Evolutionary conservation across 2,888 invertebrate genomes (phyloP), one percentile per base, ranked within the genome.

Genomic region (Perizoma flavofasciatum): DNA sequence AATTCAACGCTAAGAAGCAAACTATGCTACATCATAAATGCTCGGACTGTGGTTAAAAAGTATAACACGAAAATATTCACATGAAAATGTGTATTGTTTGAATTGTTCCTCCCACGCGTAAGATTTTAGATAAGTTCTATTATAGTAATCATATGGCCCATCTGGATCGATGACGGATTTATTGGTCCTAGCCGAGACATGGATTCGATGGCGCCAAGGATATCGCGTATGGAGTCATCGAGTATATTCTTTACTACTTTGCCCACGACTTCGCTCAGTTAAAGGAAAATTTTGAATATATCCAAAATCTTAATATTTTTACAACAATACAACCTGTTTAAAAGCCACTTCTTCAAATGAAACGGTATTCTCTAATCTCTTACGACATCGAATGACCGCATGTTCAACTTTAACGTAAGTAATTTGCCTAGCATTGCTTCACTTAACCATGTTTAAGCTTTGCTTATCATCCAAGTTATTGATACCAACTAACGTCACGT

Each of bases 71-170:
- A 54, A 54, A 50, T 39, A 54, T 49, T 48, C 52, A 59, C 56
- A 54, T 61, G 46, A 47, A 51, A 50, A 43, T 49, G 43, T 54
- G 73, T 69, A 80, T 79, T 83, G 83, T 83, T 80, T 54, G 73
- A 68, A 80, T 79, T 83, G 83, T 83, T 80, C 82, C 68, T 58
- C 83, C 83, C 82, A 83, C 83, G 75, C 77, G 52, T 48, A 39
- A 76, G 82, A 83, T 83, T 64, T 52, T 45, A 68, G 83, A 83
- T 77, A 63, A 37, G 63, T 39, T 60, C 59, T 67, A 68, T 70
- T 70, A 74, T 68, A 64, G 73, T 65, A 71, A 77, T 75, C 72
- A 66, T 63, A 53, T 61, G 61, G 39, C 50, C 62, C 73, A 74
- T 77, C 74, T 72, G 68, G 66, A 68, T 59, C 63, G 74, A 75